Conservation (phyloP, 2,797 vertebrate genomes). For the Orientallactaga sibirica region DNA sequence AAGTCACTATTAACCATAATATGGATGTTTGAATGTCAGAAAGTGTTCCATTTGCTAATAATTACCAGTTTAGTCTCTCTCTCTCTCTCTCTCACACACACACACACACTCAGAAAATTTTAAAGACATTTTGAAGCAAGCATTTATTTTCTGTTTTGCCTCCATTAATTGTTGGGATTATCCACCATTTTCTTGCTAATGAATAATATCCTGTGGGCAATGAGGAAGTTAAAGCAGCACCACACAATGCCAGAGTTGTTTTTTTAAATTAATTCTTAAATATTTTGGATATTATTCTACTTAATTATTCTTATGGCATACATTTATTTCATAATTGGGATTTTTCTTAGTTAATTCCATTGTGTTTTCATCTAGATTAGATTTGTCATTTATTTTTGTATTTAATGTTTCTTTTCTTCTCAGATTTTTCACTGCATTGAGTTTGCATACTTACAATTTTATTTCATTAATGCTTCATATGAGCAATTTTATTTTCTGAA, state of each 20-base stretch:
- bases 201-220: not conserved
- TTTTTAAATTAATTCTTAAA: constrained; percentile 18
- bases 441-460: not conserved
- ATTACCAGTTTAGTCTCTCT: not conserved
- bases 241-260: not conserved
- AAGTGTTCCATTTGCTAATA: not conserved
- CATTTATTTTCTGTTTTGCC: not conserved
- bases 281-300: not conserved
- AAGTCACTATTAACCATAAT: not conserved
- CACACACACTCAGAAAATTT: not conserved
- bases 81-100: no score
- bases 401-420: not conserved
- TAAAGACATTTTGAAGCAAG: not conserved
- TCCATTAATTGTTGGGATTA: not conserved
- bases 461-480: not conserved
- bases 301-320: constrained; percentile 16
- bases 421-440: not conserved
- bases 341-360: not conserved
- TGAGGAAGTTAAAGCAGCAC: not conserved
- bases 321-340: not conserved
- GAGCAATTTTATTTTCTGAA: not conserved
- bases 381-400: constrained; percentile 7
- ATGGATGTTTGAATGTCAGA: not conserved
- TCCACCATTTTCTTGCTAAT: not conserved
- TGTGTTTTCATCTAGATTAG: not conserved